Percentiles rank a stretch among this genome's conserved stretches.
These are phyloP conservation scores for Anticlea derivata DNA, from an alignment of 2,888 invertebrate species.

Conservation along the genomic window DNA sequence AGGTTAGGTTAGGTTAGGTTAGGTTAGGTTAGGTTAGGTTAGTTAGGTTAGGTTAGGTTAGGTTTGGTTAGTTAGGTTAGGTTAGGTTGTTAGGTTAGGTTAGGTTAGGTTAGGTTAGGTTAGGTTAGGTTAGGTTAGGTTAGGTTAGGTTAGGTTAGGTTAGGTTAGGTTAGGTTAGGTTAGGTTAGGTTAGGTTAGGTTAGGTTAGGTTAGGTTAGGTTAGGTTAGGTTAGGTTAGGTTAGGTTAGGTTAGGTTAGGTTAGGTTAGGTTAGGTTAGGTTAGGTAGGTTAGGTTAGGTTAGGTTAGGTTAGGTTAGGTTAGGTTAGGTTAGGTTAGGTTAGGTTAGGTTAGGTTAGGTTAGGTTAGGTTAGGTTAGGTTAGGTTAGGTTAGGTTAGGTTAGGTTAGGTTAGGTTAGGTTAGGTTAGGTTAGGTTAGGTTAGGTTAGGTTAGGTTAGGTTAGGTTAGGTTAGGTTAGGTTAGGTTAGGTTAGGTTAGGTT, in stretches of 20 bases:
- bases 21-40: too few species aligned
- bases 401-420: constrained; percentile 30
- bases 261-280: constrained; percentile 36
- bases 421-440: constrained; percentile 31
- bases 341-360: constrained; percentile 21
- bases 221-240: constrained; percentile 35
- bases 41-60: too few species aligned
- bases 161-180: constrained; percentile 29
- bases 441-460: constrained; percentile 23
- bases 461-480: constrained; percentile 29
- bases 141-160: constrained; percentile 25
- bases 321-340: constrained; percentile 25
- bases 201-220: constrained; percentile 32
- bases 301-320: constrained; percentile 29
- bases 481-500: constrained; percentile 35
- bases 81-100: too few species aligned
- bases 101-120: constrained; percentile 16
- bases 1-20: too few species aligned
- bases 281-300: too few species aligned
- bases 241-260: constrained; percentile 36
- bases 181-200: constrained; percentile 31
- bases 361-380: constrained; percentile 16
- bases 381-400: constrained; percentile 23
- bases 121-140: constrained; percentile 26
- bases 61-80: too few species aligned